A percentile compares a stretch with the other conserved stretches of the same genome.
These are phyloP conservation scores for Trachelus iudaicus DNA, from an alignment of 2,888 invertebrate species.

Conservation along the genomic window DNA sequence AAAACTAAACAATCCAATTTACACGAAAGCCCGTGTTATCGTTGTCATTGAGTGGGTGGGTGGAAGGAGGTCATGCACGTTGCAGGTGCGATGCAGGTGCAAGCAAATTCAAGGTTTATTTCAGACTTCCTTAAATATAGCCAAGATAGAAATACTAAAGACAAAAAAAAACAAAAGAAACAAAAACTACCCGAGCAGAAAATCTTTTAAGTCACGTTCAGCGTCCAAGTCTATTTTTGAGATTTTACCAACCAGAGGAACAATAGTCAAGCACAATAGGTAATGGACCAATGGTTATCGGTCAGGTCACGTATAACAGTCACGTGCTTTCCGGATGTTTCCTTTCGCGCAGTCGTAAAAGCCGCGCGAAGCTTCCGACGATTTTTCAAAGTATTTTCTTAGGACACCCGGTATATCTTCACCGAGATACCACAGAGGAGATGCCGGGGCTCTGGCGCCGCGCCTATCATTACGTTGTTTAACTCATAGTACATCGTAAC, in stretches of 20 bases:
- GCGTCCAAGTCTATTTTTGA: background rate
- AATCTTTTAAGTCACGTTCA: background rate
- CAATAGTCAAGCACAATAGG: background rate
- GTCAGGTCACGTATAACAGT: background rate
- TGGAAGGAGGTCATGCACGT: background rate
- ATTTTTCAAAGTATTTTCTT: constrained; percentile 13
- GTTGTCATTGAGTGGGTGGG: background rate
- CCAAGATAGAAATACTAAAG: background rate
- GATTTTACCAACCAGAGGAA: background rate
- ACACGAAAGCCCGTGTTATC: background rate
- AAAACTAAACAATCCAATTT: background rate
- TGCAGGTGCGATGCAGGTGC: constrained; percentile 4
- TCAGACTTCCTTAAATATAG: background rate
- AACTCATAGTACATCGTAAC: constrained; percentile 50
- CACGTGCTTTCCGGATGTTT: background rate
- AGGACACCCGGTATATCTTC: constrained; percentile 2
- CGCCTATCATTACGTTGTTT: constrained; percentile 58
- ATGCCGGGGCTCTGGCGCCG: constrained; percentile 50
- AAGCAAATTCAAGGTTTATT: background rate
- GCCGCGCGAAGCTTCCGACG: constrained; percentile 12
- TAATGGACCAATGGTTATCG: background rate
- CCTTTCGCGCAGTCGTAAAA: background rate
- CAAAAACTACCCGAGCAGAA: background rate
- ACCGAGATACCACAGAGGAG: constrained; percentile 32
- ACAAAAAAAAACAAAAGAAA: background rate